Evolutionary conservation across 2,113 vertebrate genomes (phyloP).

Genomic region (Dicentrarchus labrax): DNA sequence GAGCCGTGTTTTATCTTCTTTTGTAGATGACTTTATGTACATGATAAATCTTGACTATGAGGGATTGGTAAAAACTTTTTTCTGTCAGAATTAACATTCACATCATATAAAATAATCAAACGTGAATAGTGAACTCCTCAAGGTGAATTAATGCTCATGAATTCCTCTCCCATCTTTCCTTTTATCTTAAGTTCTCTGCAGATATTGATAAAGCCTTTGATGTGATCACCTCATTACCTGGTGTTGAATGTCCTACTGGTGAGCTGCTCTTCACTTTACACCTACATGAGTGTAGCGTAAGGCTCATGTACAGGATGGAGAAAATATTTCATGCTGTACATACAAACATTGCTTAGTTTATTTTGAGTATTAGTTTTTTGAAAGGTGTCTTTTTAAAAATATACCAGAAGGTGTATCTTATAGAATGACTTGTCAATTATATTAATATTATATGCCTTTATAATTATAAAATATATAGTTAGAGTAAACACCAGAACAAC

Average conservation of each 20-base stretch:
- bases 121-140: neutral
- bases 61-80: conserved; percentile 1
- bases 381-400: neutral
- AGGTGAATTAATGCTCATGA: neutral
- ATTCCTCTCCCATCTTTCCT: neutral
- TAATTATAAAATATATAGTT: neutral
- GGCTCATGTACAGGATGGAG: neutral
- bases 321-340: neutral
- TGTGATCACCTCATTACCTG: conserved; percentile 4
- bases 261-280: neutral
- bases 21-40: conserved; percentile 4
- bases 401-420: neutral
- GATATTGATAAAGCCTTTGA: neutral
- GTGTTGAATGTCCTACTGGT: neutral
- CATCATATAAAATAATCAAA: neutral
- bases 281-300: neutral
- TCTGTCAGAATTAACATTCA: neutral
- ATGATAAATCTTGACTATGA: neutral
- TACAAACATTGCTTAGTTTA: neutral
- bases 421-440: neutral
- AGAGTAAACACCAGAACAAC: neutral
- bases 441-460: neutral
- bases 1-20: neutral
- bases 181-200: conserved; percentile 8
- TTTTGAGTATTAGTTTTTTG: neutral